Conservation (phyloP, 2,113 vertebrate genomes). For the Laticauda colubrina region DNA sequence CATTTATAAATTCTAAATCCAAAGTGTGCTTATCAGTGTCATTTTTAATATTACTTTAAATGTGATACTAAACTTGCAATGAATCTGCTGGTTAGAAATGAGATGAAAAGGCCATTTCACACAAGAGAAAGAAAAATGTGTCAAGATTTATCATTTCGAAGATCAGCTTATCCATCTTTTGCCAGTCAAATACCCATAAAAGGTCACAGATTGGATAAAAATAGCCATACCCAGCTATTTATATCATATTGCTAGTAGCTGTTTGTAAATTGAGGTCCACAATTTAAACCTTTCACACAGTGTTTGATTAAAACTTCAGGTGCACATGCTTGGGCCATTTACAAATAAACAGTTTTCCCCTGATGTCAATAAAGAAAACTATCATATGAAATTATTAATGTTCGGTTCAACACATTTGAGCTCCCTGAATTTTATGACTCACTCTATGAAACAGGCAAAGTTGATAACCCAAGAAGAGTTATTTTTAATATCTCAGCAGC, state of each 20-base stretch:
- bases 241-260: neutral
- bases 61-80: neutral
- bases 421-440: neutral
- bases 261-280: neutral
- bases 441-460: neutral
- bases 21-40: neutral
- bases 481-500: neutral
- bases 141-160: neutral
- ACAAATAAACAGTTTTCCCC: conserved; percentile 20
- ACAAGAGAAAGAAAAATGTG: neutral
- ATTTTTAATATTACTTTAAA: neutral
- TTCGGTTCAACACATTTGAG: conserved; percentile 14
- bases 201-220: neutral
- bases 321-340: conserved; percentile 28
- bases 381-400: conserved; percentile 12
- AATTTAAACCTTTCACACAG: neutral
- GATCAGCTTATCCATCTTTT: neutral
- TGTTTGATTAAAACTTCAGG: conserved; percentile 17
- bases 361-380: conserved; percentile 21
- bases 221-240: neutral
- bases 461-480: neutral
- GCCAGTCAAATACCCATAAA: neutral
- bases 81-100: neutral
- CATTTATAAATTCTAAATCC: neutral
- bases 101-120: neutral